Conservation (phyloP, 2,797 vertebrate genomes). For the Rhinogobio ventralis region DNA sequence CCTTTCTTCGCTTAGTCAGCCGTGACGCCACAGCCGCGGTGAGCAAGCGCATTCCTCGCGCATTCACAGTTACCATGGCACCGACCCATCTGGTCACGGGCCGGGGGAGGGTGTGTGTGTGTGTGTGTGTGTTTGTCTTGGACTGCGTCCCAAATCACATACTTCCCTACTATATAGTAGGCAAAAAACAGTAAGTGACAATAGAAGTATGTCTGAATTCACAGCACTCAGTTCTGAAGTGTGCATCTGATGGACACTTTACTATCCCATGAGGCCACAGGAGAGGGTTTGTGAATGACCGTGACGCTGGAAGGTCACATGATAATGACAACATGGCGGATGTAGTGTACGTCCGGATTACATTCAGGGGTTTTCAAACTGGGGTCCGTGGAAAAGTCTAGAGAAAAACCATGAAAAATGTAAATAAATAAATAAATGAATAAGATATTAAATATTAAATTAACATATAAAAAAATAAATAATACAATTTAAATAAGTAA, state of each 20-base stretch:
- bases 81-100: constrained; percentile 65
- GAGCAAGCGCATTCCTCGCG: constrained; percentile 62
- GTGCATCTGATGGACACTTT: neutral
- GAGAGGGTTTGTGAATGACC: neutral
- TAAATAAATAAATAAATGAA: too few relatives aligned
- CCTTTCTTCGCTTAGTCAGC: constrained; percentile 52
- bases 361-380: too few relatives aligned
- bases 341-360: neutral
- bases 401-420: too few relatives aligned
- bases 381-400: too few relatives aligned
- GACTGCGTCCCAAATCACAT: neutral
- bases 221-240: neutral
- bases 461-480: too few relatives aligned
- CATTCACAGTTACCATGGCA: constrained; percentile 67
- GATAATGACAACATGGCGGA: neutral
- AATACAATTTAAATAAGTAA: too few relatives aligned
- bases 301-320: neutral
- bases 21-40: constrained; percentile 54
- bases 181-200: neutral
- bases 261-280: neutral
- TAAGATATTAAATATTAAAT: too few relatives aligned
- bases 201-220: neutral
- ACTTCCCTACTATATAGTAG: neutral
- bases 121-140: constrained; percentile 17
- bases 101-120: constrained; percentile 35